Evolutionary conservation across 2,888 invertebrate species (phyloP), one percentile per base, ranked within the genome.

Genomic region (Tryphoninae sp.): DNA sequence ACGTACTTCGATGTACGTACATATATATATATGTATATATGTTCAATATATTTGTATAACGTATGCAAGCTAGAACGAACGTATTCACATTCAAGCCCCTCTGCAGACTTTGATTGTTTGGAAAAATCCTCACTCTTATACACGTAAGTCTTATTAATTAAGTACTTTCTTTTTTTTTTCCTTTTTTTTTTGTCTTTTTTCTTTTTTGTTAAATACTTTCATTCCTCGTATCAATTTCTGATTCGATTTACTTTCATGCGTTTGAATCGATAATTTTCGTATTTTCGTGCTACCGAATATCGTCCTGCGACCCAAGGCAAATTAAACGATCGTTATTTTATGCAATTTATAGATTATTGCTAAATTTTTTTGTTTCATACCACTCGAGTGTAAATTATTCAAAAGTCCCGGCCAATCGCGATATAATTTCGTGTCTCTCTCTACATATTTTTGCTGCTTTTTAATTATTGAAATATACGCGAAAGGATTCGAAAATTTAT

Each of bases 381-480:
- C 42, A 73, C 79, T 83, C 68, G 45, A 22, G 62, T 74, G 73
- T 76, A 72, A 80, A 84, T 84, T 86, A 86, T 88, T 85, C 87
- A 89, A 90, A 89, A 90, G 88, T 89, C 83, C 87, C 89, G 88
- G 89, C 86, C 78, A 87, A 89, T 88, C 81, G 87, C 84, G 86
- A 88, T 81, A 79, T 83, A 73, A 72, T 65, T 33, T 69, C 19
- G 6, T 16, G n/a, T 55, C 22, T 33, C 23, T 59, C 8, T 53
- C 19, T 8, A 61, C 59, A 59, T n/a, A 40, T 42, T 45, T 68
- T 19, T 19, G 19, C 19, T 64, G 26, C 45, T 68, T 59, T 22
- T 55, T 19, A 19, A 19, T 19, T 19, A 49, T 76, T 67, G 16
- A 69, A 58, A 49, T 55, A 49, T 13, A 53, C 13, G 23, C 51